A percentile compares a stretch with the other conserved stretches of the same genome.
These are phyloP conservation scores for Lithophane semibrunnea DNA, from an alignment of 2,888 invertebrate species.

Conservation along the genomic window DNA sequence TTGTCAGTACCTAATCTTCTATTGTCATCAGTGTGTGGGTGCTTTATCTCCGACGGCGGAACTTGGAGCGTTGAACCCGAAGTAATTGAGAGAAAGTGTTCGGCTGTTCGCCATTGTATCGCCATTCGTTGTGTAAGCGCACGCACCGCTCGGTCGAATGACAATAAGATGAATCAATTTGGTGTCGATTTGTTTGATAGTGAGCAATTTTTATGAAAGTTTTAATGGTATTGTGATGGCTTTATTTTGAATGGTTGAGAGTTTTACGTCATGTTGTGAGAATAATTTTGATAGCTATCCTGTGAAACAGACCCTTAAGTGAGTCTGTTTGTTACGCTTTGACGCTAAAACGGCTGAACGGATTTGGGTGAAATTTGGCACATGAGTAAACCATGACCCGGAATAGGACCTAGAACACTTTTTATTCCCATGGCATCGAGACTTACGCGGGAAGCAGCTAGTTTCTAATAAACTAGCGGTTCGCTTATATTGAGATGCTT, in stretches of 20 bases:
- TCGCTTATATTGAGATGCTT: too few relatives aligned
- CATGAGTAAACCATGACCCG: too few relatives aligned
- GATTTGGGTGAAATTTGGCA: too few relatives aligned
- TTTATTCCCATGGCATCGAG: too few relatives aligned
- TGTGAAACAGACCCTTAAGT: background rate
- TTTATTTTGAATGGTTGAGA: background rate
- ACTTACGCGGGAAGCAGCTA: too few relatives aligned
- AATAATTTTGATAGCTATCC: background rate
- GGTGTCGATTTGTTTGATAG: conserved; percentile 23
- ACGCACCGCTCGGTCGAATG: conserved; percentile 30
- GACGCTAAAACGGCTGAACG: too few relatives aligned
- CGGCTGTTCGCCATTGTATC: conserved; percentile 65
- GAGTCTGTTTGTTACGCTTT: too few relatives aligned
- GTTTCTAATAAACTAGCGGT: too few relatives aligned
- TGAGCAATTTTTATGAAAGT: conserved; percentile 27
- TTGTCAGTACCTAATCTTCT: conserved; percentile 17
- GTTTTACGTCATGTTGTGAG: background rate
- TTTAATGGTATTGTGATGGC: conserved; percentile 14
- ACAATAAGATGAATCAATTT: conserved; percentile 59
- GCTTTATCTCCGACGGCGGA: conserved; percentile 55
- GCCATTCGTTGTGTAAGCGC: conserved; percentile 64
- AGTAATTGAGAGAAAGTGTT: conserved; percentile 71
- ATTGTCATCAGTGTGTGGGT: conserved; percentile 40
- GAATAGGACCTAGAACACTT: too few relatives aligned
- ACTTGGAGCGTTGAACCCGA: conserved; percentile 63